Conservation (phyloP, 2,797 vertebrate species). For the Heliangelus exortis region DNA sequence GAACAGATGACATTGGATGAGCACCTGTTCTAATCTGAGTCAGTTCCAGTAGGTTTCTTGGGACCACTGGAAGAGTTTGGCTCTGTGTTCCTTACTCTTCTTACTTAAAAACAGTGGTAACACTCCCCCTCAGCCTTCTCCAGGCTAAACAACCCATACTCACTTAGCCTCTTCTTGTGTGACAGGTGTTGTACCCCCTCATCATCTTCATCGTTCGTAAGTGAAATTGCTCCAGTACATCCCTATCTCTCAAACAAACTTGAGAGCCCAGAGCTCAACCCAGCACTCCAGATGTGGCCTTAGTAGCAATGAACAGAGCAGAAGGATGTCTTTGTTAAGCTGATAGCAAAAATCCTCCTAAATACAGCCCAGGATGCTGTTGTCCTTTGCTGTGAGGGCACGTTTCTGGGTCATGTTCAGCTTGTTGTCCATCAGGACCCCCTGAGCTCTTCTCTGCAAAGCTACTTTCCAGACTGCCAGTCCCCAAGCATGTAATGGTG, state of each 20-base stretch:
- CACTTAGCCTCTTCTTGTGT: background rate
- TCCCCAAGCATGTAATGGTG: fast-evolving
- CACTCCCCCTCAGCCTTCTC: background rate
- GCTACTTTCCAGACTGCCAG: background rate
- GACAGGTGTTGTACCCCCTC: background rate
- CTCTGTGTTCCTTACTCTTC: background rate
- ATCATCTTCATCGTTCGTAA: background rate
- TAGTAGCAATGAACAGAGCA: background rate
- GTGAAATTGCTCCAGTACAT: background rate
- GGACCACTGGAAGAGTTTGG: background rate
- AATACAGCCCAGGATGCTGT: background rate
- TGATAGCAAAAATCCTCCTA: background rate
- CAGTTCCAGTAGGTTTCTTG: background rate
- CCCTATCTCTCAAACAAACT: background rate
- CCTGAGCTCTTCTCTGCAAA: background rate
- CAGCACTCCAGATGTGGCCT: background rate
- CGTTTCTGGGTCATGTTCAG: background rate
- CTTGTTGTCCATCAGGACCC: background rate
- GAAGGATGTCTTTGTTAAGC: background rate
- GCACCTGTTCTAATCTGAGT: background rate
- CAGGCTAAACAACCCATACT: background rate
- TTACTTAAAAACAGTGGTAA: background rate
- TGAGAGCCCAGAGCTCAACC: background rate
- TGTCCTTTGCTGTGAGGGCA: fast-evolving
- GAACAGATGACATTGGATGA: background rate